phyloP scores from a whole-genome alignment of 2,888 invertebrate genomes.

The Creontiades dilutus region DNA sequence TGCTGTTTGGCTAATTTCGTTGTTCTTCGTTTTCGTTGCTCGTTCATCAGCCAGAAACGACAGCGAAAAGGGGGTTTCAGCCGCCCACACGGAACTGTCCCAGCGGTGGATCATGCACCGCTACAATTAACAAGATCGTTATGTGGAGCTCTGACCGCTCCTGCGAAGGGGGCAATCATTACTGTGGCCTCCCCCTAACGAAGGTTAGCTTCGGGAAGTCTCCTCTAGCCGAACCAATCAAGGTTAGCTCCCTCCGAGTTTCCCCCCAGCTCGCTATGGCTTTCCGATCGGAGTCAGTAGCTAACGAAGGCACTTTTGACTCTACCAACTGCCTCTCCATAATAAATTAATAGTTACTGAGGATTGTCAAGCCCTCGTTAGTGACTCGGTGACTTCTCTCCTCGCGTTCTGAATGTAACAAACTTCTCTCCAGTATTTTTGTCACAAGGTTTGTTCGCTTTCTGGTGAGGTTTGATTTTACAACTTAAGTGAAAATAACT shows the following conservation, averaged over 20 bases:
- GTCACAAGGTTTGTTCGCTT: too few species aligned
- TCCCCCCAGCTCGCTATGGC: background rate
- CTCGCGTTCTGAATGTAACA: background rate
- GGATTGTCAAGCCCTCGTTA: constrained; percentile 13
- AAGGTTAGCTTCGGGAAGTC: constrained; percentile 40
- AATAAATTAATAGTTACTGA: constrained; percentile 35
- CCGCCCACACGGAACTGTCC: background rate
- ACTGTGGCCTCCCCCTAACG: constrained; percentile 40
- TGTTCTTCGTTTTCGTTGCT: background rate
- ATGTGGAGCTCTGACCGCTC: constrained; percentile 16
- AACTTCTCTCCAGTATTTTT: background rate
- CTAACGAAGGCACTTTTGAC: constrained; percentile 36
- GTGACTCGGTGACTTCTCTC: background rate
- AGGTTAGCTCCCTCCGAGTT: constrained; percentile 33
- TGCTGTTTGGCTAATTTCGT: too few species aligned
- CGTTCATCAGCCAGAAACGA: background rate
- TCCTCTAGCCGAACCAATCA: constrained; percentile 19
- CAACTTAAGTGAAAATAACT: too few species aligned
- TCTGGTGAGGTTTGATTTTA: too few species aligned
- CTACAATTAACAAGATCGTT: constrained; percentile 52
- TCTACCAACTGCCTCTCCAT: constrained; percentile 1
- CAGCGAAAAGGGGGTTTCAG: background rate
- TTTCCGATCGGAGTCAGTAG: constrained; percentile 20
- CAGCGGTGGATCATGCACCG: background rate
- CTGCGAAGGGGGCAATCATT: constrained; percentile 41